Percentiles rank a stretch among this genome's conserved stretches.
Evolutionary conservation across 2,797 vertebrate genomes (phyloP).

Genomic region (Intellagama lesueurii): DNA sequence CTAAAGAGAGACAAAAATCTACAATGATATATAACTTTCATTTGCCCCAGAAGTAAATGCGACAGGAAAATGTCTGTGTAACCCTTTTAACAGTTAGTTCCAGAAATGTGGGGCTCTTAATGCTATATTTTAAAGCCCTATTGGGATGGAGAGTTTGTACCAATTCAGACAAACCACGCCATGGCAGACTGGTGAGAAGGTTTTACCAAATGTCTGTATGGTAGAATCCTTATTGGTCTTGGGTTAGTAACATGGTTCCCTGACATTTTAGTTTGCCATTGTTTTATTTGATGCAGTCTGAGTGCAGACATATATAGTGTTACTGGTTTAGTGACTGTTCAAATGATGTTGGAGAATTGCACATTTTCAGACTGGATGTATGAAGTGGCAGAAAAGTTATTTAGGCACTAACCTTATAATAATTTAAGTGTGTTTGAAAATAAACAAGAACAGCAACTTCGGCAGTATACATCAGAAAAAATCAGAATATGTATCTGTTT

Average conservation of each 20-base stretch:
- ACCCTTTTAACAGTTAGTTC: background rate
- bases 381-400: conserved; percentile 21
- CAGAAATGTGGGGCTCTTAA: background rate
- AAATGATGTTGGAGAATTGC: background rate
- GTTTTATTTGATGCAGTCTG: background rate
- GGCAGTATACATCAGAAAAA: conserved; percentile 48
- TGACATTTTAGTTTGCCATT: background rate
- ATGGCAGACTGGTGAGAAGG: background rate
- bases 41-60: background rate
- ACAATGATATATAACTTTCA: background rate
- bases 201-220: background rate
- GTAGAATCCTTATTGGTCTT: background rate
- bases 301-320: background rate
- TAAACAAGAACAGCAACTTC: conserved; percentile 22
- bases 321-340: background rate
- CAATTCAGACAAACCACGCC: too few species aligned
- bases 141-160: background rate
- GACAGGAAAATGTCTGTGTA: background rate
- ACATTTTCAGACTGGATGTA: background rate
- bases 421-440: conserved; percentile 59
- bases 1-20: background rate
- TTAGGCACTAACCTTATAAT: conserved; percentile 61
- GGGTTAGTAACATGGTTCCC: background rate
- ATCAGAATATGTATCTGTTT: conserved; percentile 52
- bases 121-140: background rate